Evolutionary conservation across 2,113 vertebrate species (phyloP).

Genomic region (Chlorodrepanis virens): DNA sequence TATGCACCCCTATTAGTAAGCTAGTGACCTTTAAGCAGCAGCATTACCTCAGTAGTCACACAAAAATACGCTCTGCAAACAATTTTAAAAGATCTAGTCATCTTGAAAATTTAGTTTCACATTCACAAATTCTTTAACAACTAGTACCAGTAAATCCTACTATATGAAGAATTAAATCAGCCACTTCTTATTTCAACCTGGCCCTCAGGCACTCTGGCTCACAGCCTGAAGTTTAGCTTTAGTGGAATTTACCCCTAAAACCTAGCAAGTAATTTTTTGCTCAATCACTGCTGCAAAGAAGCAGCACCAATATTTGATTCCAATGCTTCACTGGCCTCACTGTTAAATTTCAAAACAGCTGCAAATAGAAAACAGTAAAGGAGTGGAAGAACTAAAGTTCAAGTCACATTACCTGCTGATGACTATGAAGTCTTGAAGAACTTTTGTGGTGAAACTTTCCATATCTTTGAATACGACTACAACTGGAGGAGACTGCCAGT

Average conservation of each 20-base stretch:
- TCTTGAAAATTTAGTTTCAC: neutral
- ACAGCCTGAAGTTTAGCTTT: neutral
- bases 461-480: slow-evolving; percentile 92
- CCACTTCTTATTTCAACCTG: neutral
- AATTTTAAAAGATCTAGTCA: neutral
- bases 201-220: neutral
- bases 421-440: slow-evolving; percentile 91
- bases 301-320: neutral
- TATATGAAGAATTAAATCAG: neutral
- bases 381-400: neutral
- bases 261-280: neutral
- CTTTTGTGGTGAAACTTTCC: slow-evolving; percentile 89
- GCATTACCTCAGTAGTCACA: neutral
- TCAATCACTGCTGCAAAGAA: neutral
- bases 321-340: neutral
- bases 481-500: slow-evolving; percentile 80
- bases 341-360: neutral
- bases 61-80: neutral
- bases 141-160: neutral
- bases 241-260: neutral
- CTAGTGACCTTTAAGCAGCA: neutral
- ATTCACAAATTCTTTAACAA: neutral
- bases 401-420: slow-evolving; percentile 84
- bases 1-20: neutral
- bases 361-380: neutral